phyloP scores from a whole-genome alignment of 2,797 vertebrate genomes.

The Rhinoraja longicauda region DNA sequence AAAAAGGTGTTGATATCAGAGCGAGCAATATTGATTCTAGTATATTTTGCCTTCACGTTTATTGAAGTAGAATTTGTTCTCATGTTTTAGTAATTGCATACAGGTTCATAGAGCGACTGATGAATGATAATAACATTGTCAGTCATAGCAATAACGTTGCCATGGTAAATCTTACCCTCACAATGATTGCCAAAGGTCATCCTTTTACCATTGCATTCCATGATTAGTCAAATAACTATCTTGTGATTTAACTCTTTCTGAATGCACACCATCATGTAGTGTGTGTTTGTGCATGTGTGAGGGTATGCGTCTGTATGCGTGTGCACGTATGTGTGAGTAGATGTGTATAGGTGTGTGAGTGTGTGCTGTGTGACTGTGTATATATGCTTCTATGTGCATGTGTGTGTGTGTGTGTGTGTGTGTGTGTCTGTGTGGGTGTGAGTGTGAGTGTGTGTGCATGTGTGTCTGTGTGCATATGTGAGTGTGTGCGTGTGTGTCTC shows the following conservation, averaged over 20 bases:
- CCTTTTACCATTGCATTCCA: slow-evolving; percentile 5
- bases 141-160: background rate
- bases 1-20: background rate
- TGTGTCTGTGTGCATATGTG: no score
- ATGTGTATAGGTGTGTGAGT: no score
- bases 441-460: no score
- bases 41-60: background rate
- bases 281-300: background rate
- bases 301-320: no score
- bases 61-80: background rate
- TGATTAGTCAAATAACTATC: background rate
- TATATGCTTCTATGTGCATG: no score
- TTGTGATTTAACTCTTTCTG: background rate
- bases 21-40: background rate
- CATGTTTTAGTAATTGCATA: background rate
- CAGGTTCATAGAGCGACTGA: background rate
- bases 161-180: background rate
- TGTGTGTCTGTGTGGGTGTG: no score
- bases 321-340: no score
- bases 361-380: no score
- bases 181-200: background rate
- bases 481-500: background rate
- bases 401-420: no score
- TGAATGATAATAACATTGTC: slow-evolving; percentile 24
- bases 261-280: background rate